Evolutionary conservation across 2,888 invertebrate species (phyloP).

Genomic region (Acanthopleura granulata): DNA sequence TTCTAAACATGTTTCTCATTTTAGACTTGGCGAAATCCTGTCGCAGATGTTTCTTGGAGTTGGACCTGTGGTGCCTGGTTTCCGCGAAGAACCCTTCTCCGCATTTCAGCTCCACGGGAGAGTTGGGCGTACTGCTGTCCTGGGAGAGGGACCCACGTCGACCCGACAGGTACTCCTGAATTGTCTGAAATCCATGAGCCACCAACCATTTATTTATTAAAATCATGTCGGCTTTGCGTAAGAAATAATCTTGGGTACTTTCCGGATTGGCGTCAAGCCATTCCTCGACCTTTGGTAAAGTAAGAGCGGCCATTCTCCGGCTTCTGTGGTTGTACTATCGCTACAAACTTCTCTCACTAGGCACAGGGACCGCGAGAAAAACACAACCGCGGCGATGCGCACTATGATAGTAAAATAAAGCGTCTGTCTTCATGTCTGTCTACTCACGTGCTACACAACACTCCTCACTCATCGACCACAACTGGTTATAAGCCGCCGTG

Average conservation of each 20-base stretch:
- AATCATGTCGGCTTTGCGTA: slow-evolving; percentile 71
- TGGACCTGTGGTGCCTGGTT: slow-evolving; percentile 58
- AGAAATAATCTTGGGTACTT: slow-evolving; percentile 71
- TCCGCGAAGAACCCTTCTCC: slow-evolving; percentile 50
- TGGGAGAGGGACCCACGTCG: slow-evolving; percentile 38
- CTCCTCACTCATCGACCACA: too few species aligned
- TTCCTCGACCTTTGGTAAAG: slow-evolving; percentile 69
- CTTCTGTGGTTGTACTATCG: too few species aligned
- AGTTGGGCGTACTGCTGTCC: slow-evolving; percentile 48
- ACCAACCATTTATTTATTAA: slow-evolving; percentile 72
- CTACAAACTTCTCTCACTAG: not conserved
- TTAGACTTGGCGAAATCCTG: slow-evolving; percentile 73
- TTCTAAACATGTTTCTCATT: slow-evolving; percentile 71
- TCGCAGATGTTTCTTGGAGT: slow-evolving; percentile 71
- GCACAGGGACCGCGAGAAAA: not conserved
- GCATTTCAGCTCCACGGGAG: slow-evolving; percentile 41
- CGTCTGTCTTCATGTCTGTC: not conserved
- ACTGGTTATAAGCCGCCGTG: too few species aligned
- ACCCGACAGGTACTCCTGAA: slow-evolving; percentile 63
- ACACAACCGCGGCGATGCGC: too few species aligned
- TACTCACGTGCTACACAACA: too few species aligned
- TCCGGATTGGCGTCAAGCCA: slow-evolving; percentile 72
- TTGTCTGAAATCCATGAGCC: slow-evolving; percentile 69
- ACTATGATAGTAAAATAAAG: too few species aligned
- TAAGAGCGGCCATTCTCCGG: slow-evolving; percentile 22